These are phyloP conservation scores for Indri indri DNA, from an alignment of 2,113 vertebrate species.

Conservation along the genomic window DNA sequence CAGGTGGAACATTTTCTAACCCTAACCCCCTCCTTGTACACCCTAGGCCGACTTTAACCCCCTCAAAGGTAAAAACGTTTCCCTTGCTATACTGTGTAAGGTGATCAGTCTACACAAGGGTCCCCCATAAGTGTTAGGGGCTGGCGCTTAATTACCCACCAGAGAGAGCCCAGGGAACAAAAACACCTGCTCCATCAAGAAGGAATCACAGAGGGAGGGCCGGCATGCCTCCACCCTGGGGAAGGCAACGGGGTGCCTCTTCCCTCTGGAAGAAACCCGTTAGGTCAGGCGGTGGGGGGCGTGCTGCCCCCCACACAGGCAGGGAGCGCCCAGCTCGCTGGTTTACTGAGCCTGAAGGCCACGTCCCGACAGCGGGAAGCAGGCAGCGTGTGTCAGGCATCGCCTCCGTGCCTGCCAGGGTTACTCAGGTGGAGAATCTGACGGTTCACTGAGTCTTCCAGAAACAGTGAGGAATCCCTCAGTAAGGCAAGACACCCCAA, in stretches of 20 bases:
- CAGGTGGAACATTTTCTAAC: too few relatives aligned
- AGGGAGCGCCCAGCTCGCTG: neutral
- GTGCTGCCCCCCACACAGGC: accelerated
- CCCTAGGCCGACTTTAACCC: accelerated
- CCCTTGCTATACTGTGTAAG: accelerated
- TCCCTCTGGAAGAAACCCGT: neutral
- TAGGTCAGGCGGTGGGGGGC: accelerated
- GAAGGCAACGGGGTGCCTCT: neutral
- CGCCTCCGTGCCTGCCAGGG: too few relatives aligned
- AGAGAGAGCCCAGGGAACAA: neutral
- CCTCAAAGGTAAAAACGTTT: neutral
- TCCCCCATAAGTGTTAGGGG: neutral
- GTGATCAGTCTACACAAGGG: accelerated
- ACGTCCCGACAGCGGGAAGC: accelerated
- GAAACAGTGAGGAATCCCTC: neutral
- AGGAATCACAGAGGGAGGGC: accelerated
- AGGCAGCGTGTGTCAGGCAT: accelerated
- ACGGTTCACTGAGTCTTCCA: neutral
- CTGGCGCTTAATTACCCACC: neutral
- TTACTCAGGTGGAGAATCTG: neutral
- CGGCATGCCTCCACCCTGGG: neutral
- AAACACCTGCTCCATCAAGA: neutral
- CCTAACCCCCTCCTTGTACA: accelerated
- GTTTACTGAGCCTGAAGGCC: accelerated
- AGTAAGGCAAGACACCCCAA: neutral